phyloP scores from a whole-genome alignment of 1,140 invertebrate species.

The Lerema accius region DNA sequence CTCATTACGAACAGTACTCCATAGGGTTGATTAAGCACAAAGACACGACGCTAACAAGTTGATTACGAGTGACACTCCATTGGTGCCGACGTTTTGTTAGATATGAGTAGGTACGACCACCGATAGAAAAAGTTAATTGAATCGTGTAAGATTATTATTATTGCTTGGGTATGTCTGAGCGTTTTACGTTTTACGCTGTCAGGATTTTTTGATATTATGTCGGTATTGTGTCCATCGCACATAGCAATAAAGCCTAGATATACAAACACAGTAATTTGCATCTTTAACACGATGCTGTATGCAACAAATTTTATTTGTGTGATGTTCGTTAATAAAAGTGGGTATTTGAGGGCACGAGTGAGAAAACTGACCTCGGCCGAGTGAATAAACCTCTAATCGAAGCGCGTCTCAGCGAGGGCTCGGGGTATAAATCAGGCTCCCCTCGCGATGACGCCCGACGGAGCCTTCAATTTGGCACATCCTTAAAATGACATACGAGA shows the following conservation, averaged over 20 bases:
- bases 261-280: too few species aligned
- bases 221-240: too few species aligned
- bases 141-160: too few species aligned
- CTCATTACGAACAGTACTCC: conserved; percentile 65
- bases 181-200: too few species aligned
- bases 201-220: too few species aligned
- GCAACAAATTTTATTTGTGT: conserved; percentile 38
- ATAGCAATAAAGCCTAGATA: too few species aligned
- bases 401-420: conserved; percentile 53
- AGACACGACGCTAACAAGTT: conserved; percentile 32
- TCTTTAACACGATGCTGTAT: too few species aligned
- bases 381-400: conserved; percentile 77
- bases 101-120: too few species aligned
- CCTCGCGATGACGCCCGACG: conserved; percentile 72
- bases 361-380: conserved; percentile 75
- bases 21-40: conserved; percentile 42
- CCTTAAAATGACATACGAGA: conserved; percentile 82
- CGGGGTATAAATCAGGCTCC: conserved; percentile 77
- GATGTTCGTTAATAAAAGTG: conserved; percentile 42
- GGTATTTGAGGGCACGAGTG: conserved; percentile 47
- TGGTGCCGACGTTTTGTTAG: not conserved
- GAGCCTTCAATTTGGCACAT: conserved; percentile 82
- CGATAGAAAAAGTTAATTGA: too few species aligned
- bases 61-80: conserved; percentile 32
- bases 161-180: too few species aligned